Evolutionary conservation across 2,797 vertebrate species (phyloP), one percentile per base, ranked within the genome.

Genomic region (Sternotherus odoratus): DNA sequence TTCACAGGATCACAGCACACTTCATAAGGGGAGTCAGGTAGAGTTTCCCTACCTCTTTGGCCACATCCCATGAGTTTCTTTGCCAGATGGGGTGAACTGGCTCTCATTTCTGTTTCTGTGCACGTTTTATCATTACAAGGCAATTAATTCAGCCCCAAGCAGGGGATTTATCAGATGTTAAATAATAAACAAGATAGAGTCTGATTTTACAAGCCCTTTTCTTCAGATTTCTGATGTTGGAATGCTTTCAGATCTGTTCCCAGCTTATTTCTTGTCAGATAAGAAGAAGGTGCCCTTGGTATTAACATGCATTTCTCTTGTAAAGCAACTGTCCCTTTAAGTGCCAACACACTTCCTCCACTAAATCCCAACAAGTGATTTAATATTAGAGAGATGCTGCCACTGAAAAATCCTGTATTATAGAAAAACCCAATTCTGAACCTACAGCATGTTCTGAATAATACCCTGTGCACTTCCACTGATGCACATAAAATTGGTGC

Each of bases 341-440:
- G n/a, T 28, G 69, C 23, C 43, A 75, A 66, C 23, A 26, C 82
- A 5, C 4, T 2, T 8, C 66, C n/a, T 80, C 69, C 83, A 12
- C 43, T 79, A 6, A 89, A 79, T 5, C 6, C 11, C 5, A 1
- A 0, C 57, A 90, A 80, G n/a, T 1, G 3, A 72, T 19, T 56
- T 97, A 48, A 81, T 77, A 46, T 94, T 83, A 19, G 43, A 75
- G 77, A 86, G 78, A 33, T 66, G 80, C 51, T 77, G 39, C 26
- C 39, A 36, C 39, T 79, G 49, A 69, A 91, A 91, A 93, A 75
- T 28, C 24, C 15, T 28, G 6, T n/a, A 6, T 63, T 93, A 53
- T 43, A 89, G 72, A 54, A 88, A 87, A 87, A 7, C 12, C 8
- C 4, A 4, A 77, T 83, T 21, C 1, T 39, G 88, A 82, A 56